phyloP scores from a whole-genome alignment of 2,113 vertebrate species.

The Solea senegalensis region DNA sequence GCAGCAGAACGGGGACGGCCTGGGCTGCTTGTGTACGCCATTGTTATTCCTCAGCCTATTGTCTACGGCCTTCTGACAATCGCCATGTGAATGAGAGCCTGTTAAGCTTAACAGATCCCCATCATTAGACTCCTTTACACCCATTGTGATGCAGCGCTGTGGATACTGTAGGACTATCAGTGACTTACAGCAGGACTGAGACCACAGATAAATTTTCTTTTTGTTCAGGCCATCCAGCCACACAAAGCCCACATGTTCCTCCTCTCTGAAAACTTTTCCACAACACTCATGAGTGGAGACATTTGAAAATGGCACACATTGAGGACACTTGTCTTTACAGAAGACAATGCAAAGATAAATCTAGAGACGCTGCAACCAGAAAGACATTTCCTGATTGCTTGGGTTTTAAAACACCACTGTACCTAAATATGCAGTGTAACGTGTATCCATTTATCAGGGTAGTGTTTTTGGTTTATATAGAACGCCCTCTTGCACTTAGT shows the following conservation, averaged over 20 bases:
- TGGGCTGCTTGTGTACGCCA: constrained; percentile 68
- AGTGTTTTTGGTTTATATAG: too few relatives aligned
- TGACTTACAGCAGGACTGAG: constrained; percentile 37
- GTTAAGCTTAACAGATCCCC: constrained; percentile 65
- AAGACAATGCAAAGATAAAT: not conserved
- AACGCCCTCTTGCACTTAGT: too few relatives aligned
- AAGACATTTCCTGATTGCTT: too few relatives aligned
- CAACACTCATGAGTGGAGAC: not conserved
- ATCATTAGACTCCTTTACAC: constrained; percentile 69
- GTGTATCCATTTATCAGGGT: too few relatives aligned
- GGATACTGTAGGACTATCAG: constrained; percentile 62
- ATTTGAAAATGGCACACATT: not conserved
- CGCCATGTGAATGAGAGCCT: constrained; percentile 65
- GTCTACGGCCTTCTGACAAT: constrained; percentile 63
- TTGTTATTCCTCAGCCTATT: constrained; percentile 71
- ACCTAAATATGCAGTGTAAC: too few relatives aligned
- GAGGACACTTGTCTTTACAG: too few relatives aligned
- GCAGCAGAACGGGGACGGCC: constrained; percentile 60
- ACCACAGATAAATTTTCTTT: constrained; percentile 16
- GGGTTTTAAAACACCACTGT: too few relatives aligned
- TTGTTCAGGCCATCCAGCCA: not conserved
- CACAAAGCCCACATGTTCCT: constrained; percentile 11
- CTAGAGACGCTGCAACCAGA: too few relatives aligned
- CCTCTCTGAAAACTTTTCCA: not conserved
- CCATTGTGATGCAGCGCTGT: constrained; percentile 62